phyloP scores from a whole-genome alignment of 2,797 vertebrate genomes.

The Merluccius polli region DNA sequence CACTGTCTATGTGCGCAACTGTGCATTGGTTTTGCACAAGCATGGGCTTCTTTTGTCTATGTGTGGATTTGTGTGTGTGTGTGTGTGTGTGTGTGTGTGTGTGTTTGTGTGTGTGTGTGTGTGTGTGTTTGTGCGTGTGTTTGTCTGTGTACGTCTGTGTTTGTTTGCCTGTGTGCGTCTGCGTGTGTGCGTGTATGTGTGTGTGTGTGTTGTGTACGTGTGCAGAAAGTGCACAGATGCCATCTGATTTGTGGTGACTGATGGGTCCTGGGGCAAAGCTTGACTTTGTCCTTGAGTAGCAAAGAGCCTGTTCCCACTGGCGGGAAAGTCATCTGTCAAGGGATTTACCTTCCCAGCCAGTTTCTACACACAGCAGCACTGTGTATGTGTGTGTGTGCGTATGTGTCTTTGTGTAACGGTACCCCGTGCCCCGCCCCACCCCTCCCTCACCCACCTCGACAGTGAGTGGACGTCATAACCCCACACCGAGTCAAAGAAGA shows the following conservation, averaged over 20 bases:
- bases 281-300: constrained; percentile 50
- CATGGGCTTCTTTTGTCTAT: no score
- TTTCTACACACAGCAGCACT: constrained; percentile 1
- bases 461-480: background rate
- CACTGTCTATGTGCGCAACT: background rate
- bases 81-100: no score
- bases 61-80: no score
- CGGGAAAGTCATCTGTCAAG: constrained; percentile 38
- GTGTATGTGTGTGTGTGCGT: constrained; percentile 10
- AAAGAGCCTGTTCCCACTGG: constrained; percentile 33
- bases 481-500: background rate
- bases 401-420: background rate
- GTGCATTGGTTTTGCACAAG: no score
- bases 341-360: constrained; percentile 18
- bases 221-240: background rate
- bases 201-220: constrained; percentile 18
- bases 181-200: constrained; percentile 5
- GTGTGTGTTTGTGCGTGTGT: background rate
- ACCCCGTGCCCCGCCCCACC: background rate
- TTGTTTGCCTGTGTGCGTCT: background rate
- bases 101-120: no score
- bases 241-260: constrained; percentile 45
- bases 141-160: background rate
- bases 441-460: background rate
- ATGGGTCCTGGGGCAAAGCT: constrained; percentile 37